Percentiles rank a stretch among this genome's conserved stretches.
Evolutionary conservation across 2,113 vertebrate genomes (phyloP).

Genomic region (Asarcornis scutulata): DNA sequence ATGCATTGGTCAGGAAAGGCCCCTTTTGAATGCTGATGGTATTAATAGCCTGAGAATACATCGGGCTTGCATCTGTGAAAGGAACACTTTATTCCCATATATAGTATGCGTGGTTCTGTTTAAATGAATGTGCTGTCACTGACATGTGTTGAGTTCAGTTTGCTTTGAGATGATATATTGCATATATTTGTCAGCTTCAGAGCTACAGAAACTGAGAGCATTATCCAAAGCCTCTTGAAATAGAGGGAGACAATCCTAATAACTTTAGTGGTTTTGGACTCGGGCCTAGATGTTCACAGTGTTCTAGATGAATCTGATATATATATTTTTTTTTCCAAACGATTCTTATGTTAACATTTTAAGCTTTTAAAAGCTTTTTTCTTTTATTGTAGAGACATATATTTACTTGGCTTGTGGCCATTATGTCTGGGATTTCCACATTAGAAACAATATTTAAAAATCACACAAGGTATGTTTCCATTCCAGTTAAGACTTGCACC

Average conservation of each 20-base stretch:
- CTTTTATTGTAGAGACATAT: not conserved
- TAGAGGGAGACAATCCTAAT: not conserved
- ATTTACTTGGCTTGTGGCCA: slow-evolving; percentile 15
- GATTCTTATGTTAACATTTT: slow-evolving; percentile 21
- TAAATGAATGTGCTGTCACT: slow-evolving; percentile 60
- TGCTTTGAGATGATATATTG: slow-evolving; percentile 50
- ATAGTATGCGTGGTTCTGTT: slow-evolving; percentile 47
- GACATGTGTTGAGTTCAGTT: slow-evolving; percentile 56
- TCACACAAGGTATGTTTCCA: not conserved
- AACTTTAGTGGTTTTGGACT: slow-evolving; percentile 26
- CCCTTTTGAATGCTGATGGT: slow-evolving; percentile 9
- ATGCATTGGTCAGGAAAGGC: not conserved
- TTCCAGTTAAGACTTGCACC: not conserved
- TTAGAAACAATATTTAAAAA: slow-evolving; percentile 37
- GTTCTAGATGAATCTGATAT: slow-evolving; percentile 3
- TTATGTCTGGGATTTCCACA: not conserved
- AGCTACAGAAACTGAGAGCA: not conserved
- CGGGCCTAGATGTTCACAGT: slow-evolving; percentile 12
- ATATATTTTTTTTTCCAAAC: not conserved
- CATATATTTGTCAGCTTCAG: slow-evolving; percentile 31
- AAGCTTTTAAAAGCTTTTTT: slow-evolving; percentile 43
- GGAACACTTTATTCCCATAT: slow-evolving; percentile 61
- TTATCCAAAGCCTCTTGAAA: slow-evolving; percentile 32
- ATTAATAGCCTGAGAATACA: slow-evolving; percentile 54
- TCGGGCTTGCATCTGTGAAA: slow-evolving; percentile 3